These are phyloP conservation scores for Polydrusus tereticollis DNA, from an alignment of 2,888 invertebrate genomes.

Conservation along the genomic window DNA sequence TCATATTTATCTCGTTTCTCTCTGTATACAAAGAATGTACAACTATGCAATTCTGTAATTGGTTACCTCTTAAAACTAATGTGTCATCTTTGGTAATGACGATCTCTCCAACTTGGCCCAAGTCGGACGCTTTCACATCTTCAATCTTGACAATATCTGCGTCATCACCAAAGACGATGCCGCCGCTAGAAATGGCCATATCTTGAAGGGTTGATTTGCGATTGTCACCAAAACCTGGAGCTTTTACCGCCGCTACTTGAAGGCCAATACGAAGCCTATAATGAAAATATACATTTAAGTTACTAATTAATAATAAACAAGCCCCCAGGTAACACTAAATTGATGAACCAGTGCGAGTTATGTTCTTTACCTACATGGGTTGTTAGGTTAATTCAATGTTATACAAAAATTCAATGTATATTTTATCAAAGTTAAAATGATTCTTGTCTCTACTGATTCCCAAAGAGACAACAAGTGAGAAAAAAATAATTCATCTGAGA, in stretches of 20 bases:
- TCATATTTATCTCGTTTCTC: too few relatives aligned
- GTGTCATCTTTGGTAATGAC: slow-evolving; percentile 69
- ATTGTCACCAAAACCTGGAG: slow-evolving; percentile 70
- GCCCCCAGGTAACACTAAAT: too few relatives aligned
- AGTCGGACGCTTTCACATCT: slow-evolving; percentile 64
- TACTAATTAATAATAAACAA: neutral
- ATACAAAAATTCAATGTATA: too few relatives aligned
- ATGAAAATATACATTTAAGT: neutral
- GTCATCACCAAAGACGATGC: slow-evolving; percentile 67
- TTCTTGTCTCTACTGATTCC: too few relatives aligned
- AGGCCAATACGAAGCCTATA: slow-evolving; percentile 66
- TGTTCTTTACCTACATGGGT: too few relatives aligned
- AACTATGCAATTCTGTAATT: neutral
- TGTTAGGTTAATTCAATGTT: too few relatives aligned
- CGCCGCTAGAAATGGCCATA: slow-evolving; percentile 68
- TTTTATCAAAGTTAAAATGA: too few relatives aligned
- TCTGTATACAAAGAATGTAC: too few relatives aligned
- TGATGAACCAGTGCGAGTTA: too few relatives aligned
- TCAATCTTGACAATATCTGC: slow-evolving; percentile 67
- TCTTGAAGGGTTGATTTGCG: slow-evolving; percentile 68
- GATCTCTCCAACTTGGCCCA: slow-evolving; percentile 68
- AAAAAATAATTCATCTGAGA: too few relatives aligned
- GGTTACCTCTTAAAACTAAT: slow-evolving; percentile 65
- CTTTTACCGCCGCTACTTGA: slow-evolving; percentile 70
- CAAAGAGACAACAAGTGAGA: too few relatives aligned